Evolutionary conservation across 2,113 vertebrate species (phyloP).

Genomic region (Cololabis saira): DNA sequence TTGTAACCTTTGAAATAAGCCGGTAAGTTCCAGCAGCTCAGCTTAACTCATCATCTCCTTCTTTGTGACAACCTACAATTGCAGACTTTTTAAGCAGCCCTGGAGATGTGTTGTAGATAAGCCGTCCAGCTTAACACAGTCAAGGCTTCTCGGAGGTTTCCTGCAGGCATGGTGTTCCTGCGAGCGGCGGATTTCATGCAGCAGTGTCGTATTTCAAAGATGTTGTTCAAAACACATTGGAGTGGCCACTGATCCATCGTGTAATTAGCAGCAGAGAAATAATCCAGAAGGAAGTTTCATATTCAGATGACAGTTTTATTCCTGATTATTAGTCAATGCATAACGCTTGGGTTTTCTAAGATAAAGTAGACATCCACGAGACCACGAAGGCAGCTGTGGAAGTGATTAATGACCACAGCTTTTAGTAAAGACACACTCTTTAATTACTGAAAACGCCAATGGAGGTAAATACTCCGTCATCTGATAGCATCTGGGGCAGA

Average conservation of each 20-base stretch:
- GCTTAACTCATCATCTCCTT: conserved; percentile 65
- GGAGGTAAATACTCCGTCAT: conserved; percentile 70
- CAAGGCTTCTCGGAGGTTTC: conserved; percentile 48
- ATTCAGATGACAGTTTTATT: conserved; percentile 8
- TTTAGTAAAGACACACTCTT: conserved; percentile 68
- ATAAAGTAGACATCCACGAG: conserved; percentile 11
- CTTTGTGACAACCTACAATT: conserved; percentile 74
- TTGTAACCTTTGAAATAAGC: conserved; percentile 44
- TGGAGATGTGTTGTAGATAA: conserved; percentile 73
- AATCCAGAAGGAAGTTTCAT: conserved; percentile 14
- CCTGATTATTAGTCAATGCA: background rate
- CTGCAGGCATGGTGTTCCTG: conserved; percentile 30
- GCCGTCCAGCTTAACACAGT: conserved; percentile 61
- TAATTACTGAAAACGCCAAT: conserved; percentile 76
- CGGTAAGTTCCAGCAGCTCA: conserved; percentile 27
- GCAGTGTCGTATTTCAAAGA: conserved; percentile 68
- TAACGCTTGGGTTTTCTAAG: background rate
- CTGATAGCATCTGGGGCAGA: conserved; percentile 76
- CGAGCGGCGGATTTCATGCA: conserved; percentile 28
- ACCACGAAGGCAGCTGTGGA: conserved; percentile 45
- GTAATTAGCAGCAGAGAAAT: conserved; percentile 29
- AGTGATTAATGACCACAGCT: conserved; percentile 72
- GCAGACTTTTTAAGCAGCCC: conserved; percentile 69
- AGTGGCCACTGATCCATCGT: conserved; percentile 27
- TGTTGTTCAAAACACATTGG: conserved; percentile 33